phyloP scores from a whole-genome alignment of 2,797 vertebrate species.

The Urosaurus nigricauda region DNA sequence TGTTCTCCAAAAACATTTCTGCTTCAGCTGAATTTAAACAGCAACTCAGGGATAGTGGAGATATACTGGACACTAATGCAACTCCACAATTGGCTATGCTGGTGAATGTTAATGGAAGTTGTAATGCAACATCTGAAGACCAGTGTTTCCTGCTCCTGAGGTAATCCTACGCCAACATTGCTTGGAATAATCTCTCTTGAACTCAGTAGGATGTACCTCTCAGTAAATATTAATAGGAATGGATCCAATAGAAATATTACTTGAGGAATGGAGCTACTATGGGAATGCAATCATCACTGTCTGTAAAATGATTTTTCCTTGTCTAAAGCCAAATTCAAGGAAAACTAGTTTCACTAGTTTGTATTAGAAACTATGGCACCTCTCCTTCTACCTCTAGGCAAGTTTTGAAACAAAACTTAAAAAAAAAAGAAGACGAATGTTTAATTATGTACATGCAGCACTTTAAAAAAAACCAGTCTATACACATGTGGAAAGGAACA shows the following conservation, averaged over 20 bases:
- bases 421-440: neutral
- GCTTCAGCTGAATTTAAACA: neutral
- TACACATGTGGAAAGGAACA: neutral
- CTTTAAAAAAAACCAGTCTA: neutral
- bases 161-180: no score
- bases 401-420: neutral
- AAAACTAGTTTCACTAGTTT: neutral
- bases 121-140: neutral
- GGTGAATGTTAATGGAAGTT: no score
- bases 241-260: no score
- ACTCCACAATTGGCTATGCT: neutral
- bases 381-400: neutral
- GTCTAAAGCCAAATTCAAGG: no score
- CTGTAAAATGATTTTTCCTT: no score
- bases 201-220: neutral
- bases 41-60: neutral
- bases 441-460: neutral
- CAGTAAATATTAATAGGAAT: no score
- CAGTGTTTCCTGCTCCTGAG: no score
- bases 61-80: neutral
- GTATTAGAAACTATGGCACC: neutral
- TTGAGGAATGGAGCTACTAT: no score
- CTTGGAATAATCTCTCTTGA: no score
- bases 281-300: no score
- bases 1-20: constrained; percentile 4